Conservation (phyloP, 2,797 vertebrate genomes). For the Sebastes minor region DNA sequence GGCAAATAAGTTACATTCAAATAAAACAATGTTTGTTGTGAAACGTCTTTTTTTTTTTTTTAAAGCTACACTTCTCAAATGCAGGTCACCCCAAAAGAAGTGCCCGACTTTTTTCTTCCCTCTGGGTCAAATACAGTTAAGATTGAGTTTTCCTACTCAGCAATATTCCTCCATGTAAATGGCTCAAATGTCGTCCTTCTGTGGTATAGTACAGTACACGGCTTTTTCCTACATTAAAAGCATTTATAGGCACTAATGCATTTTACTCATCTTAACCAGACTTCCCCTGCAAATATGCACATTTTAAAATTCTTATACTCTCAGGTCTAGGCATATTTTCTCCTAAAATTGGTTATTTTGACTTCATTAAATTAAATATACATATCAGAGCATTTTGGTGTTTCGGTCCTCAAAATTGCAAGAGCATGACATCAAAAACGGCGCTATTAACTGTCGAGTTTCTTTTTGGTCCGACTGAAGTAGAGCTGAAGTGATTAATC, state of each 20-base stretch:
- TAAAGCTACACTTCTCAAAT: conserved; percentile 37
- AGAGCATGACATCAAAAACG: background rate
- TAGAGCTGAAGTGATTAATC: background rate
- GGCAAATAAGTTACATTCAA: conserved; percentile 76
- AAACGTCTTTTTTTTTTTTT: conserved; percentile 18
- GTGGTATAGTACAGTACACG: background rate
- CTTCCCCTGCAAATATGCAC: background rate
- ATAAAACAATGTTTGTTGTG: conserved; percentile 45
- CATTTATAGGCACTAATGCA: conserved; percentile 1
- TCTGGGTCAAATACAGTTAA: conserved; percentile 31
- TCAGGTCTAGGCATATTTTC: background rate
- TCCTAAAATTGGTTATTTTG: background rate
- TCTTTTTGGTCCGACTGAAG: conserved; percentile 14
- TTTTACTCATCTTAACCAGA: conserved; percentile 1
- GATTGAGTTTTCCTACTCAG: conserved; percentile 15
- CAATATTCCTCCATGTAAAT: conserved; percentile 15
- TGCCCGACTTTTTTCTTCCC: conserved; percentile 8
- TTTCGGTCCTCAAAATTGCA: background rate
- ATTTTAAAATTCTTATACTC: background rate
- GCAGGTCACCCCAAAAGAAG: conserved; percentile 20
- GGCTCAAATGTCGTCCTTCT: conserved; percentile 1
- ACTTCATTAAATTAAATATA: background rate
- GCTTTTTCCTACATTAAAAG: background rate
- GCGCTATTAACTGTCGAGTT: background rate
- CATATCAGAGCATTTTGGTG: background rate